Base-by-base conservation (phyloP, 2,797 vertebrate genomes). In the Arctocebus calabarensis region DNA sequence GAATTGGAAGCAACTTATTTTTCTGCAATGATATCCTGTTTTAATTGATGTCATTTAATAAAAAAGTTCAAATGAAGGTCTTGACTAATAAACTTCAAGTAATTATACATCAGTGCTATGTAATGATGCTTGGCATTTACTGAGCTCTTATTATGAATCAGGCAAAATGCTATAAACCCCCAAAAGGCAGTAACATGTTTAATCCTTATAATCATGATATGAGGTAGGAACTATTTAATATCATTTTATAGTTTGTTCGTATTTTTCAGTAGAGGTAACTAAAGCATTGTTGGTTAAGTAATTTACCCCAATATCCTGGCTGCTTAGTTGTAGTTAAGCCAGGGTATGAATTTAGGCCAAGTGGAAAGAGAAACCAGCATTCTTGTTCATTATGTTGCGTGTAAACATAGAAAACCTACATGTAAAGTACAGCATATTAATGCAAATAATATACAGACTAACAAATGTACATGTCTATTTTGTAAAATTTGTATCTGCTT, bases 1-100 rank as follows among this genome's bases (percentile, higher is more conserved):
- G 40, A 77, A 89, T 81, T 96, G 13, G 75, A 92, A 89, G 32
- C 32, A 91, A 73, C 66, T 32, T 48, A 34, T 83, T 86, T 95
- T 95, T 95, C 74, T 95, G 10, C 92, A 71, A 48, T 59, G 32
- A 71, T 88, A 90, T 12, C 9, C 71, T 93, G 52, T 95, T 92
- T 95, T 94, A 91, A 95, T 88, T 91, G 70, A 73, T 93, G 71
- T 81, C 32, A 84, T 78, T 73, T 84, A 96, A 90, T 94, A 48
- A 91, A 96, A 90, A 84, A 89, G 71, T 89, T 86, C 34, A 95
- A 84, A 27, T 84, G 12, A 68, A 22, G 92, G 52, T 91, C 61
- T 96, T 92, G 78, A 85, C 52, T 88, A 82, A 84, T 90, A 91
- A 93, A 48, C 27, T 45, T 94, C 23, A 81, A 57, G 23, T 92